phyloP scores from a whole-genome alignment of 2,113 vertebrate genomes.

The Periophthalmodon schlosseri region DNA sequence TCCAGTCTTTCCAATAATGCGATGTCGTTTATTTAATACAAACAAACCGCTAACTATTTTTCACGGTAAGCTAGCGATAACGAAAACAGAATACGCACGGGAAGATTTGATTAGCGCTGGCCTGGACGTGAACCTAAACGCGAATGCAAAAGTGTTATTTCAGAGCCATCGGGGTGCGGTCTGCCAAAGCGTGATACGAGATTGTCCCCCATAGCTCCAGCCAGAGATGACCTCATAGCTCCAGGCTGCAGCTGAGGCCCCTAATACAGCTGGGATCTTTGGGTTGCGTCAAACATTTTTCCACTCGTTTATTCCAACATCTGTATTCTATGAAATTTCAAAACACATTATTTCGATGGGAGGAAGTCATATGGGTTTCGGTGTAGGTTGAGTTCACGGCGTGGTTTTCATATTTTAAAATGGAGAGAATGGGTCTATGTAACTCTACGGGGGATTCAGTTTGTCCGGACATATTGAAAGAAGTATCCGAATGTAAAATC shows the following conservation, averaged over 20 bases:
- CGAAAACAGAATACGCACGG: conserved; percentile 5
- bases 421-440: no score
- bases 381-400: neutral
- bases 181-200: conserved; percentile 47
- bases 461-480: no score
- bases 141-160: conserved; percentile 47
- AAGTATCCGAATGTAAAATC: no score
- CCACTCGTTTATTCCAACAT: conserved; percentile 10
- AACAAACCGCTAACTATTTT: neutral
- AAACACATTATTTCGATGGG: conserved; percentile 1
- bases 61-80: neutral
- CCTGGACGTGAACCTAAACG: conserved; percentile 43
- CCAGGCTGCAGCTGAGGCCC: conserved; percentile 67
- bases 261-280: conserved; percentile 15
- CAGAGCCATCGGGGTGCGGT: conserved; percentile 41
- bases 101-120: neutral
- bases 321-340: conserved; percentile 15
- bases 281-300: conserved; percentile 19
- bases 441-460: no score
- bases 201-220: conserved; percentile 67
- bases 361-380: neutral
- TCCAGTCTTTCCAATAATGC: neutral
- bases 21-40: no score
- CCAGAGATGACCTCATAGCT: conserved; percentile 65
- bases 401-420: neutral